A percentile compares a stretch with the other conserved stretches of the same genome.
Conservation (phyloP, 2,888 invertebrate genomes). For the Scaptomyza flava region DNA sequence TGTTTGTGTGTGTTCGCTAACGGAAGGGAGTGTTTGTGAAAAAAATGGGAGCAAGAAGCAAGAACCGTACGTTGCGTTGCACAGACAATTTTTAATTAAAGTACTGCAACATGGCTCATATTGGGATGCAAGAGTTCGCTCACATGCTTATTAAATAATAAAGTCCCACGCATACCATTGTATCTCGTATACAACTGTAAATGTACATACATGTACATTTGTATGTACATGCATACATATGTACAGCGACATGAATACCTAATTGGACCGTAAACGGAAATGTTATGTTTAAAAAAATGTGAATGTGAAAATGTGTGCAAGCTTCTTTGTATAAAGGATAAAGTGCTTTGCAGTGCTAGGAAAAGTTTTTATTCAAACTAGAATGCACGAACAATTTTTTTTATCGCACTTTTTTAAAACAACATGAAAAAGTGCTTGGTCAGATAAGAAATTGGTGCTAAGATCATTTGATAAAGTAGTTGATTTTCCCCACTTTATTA, state of each 20-base stretch:
- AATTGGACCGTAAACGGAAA: conserved; percentile 12
- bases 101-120: conserved; percentile 50
- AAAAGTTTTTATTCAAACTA: too few species aligned
- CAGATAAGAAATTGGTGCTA: not conserved
- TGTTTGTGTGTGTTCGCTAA: conserved; percentile 10
- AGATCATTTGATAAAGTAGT: not conserved
- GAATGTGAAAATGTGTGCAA: conserved; percentile 29
- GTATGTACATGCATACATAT: too few species aligned
- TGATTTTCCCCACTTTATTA: not conserved
- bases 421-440: not conserved
- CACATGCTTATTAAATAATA: conserved; percentile 72
- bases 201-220: not conserved
- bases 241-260: not conserved
- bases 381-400: not conserved
- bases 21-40: conserved; percentile 7
- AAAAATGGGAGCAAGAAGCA: conserved; percentile 50
- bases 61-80: conserved; percentile 38
- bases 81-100: conserved; percentile 60
- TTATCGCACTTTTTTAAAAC: not conserved
- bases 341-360: not conserved
- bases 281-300: conserved; percentile 27
- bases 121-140: conserved; percentile 37
- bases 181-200: not conserved
- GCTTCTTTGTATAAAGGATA: not conserved
- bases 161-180: conserved; percentile 44